Conservation (phyloP, 1,140 invertebrate genomes). For the Pseudomyrmex concolor region DNA sequence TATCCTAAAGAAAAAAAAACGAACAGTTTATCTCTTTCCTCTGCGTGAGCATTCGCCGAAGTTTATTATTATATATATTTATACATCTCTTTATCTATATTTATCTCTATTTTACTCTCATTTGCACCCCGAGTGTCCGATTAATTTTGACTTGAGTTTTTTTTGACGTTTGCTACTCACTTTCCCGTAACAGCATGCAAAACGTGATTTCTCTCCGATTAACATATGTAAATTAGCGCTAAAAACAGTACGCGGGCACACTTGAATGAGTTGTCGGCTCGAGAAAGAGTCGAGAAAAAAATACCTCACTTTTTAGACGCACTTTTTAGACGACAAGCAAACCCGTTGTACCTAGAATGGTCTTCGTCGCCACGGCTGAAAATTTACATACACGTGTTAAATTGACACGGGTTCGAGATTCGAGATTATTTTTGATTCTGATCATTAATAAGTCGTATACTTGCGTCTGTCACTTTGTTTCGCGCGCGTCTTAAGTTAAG, state of each 20-base stretch:
- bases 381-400: neutral
- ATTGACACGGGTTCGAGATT: neutral
- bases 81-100: neutral
- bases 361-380: neutral
- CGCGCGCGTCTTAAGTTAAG: too few relatives aligned
- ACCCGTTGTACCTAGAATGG: neutral
- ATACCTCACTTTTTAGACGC: neutral
- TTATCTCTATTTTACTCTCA: conserved; percentile 51
- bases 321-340: neutral
- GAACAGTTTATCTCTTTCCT: conserved; percentile 28
- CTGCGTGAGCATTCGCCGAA: conserved; percentile 64
- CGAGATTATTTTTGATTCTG: neutral
- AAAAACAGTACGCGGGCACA: neutral
- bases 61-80: conserved; percentile 19
- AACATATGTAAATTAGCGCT: conserved; percentile 58
- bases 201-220: conserved; percentile 54
- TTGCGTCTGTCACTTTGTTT: neutral
- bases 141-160: conserved; percentile 79
- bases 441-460: neutral
- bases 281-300: neutral
- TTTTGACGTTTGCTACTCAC: conserved; percentile 69
- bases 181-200: conserved; percentile 82
- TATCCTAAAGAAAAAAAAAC: conserved; percentile 22
- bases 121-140: conserved; percentile 78
- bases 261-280: neutral